Percentiles rank a stretch among this genome's conserved stretches.
Evolutionary conservation across 2,113 vertebrate genomes (phyloP).

Genomic region (Notarius quadriscutis): DNA sequence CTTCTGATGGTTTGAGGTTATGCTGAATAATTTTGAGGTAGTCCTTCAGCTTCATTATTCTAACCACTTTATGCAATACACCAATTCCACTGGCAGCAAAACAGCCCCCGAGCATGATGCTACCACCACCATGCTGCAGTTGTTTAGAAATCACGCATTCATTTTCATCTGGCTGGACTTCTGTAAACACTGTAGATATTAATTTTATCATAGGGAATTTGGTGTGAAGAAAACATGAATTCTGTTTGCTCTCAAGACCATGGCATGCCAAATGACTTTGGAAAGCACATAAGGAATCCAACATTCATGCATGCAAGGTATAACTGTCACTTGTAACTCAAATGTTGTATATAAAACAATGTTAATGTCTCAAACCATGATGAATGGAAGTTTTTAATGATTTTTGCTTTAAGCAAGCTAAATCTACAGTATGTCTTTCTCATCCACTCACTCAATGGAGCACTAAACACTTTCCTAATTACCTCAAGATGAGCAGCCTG

Average conservation of each 20-base stretch:
- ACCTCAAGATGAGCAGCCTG: conserved; percentile 30
- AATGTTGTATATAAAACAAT: not conserved
- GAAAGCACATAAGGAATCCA: not conserved
- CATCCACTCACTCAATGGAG: not conserved
- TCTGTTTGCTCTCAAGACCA: not conserved
- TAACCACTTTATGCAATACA: too few species aligned
- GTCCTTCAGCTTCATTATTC: too few species aligned
- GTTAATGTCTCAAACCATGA: not conserved
- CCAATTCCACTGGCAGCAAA: too few species aligned
- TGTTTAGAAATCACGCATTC: not conserved
- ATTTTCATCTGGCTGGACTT: not conserved
- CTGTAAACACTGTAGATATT: not conserved
- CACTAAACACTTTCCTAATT: conserved; percentile 36
- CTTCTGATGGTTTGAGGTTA: too few species aligned
- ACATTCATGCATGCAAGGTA: not conserved
- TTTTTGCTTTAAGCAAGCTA: not conserved
- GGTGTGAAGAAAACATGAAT: not conserved
- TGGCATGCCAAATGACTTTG: not conserved
- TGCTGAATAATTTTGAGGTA: too few species aligned
- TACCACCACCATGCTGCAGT: too few species aligned
- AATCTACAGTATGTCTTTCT: not conserved
- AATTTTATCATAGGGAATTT: not conserved
- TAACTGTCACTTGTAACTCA: not conserved
- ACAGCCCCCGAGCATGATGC: too few species aligned
- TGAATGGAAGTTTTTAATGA: not conserved